Conservation (phyloP, 2,113 vertebrate genomes). For the Brienomyrus brachyistius region DNA sequence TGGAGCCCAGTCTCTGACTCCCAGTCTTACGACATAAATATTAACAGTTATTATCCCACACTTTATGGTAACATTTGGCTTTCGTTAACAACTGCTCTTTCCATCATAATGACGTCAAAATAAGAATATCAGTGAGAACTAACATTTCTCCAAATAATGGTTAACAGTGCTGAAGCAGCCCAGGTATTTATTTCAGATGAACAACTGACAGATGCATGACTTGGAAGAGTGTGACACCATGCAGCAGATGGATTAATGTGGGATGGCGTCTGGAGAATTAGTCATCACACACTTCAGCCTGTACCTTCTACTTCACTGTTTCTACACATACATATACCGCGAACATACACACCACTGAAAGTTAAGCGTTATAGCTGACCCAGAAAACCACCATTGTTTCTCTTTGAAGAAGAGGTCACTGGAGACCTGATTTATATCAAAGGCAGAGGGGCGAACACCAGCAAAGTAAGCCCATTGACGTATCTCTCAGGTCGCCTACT, state of each 20-base stretch:
- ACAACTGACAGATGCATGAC: conserved; percentile 11
- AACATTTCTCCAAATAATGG: background rate
- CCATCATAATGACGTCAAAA: background rate
- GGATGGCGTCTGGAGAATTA: conserved; percentile 13
- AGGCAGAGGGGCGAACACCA: background rate
- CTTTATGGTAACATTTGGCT: background rate
- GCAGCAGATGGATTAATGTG: conserved; percentile 1
- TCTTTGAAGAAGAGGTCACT: conserved; percentile 6
- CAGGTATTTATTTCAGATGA: conserved; percentile 1
- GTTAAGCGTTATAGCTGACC: background rate
- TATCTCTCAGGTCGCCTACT: background rate
- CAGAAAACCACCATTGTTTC: background rate
- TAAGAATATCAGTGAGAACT: background rate
- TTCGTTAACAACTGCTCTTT: background rate
- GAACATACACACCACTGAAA: background rate
- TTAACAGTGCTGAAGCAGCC: background rate
- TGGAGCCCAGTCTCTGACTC: background rate
- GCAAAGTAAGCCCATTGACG: background rate
- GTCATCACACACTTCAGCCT: conserved; percentile 11
- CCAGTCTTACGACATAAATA: background rate
- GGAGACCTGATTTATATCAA: background rate
- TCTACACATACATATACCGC: background rate
- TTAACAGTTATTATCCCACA: background rate
- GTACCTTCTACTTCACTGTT: background rate
- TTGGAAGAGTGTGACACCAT: conserved; percentile 4